Percentiles rank a stretch among this genome's conserved stretches.
These are phyloP conservation scores for Tetramorium bicarinatum DNA, from an alignment of 2,888 invertebrate species.

Conservation along the genomic window DNA sequence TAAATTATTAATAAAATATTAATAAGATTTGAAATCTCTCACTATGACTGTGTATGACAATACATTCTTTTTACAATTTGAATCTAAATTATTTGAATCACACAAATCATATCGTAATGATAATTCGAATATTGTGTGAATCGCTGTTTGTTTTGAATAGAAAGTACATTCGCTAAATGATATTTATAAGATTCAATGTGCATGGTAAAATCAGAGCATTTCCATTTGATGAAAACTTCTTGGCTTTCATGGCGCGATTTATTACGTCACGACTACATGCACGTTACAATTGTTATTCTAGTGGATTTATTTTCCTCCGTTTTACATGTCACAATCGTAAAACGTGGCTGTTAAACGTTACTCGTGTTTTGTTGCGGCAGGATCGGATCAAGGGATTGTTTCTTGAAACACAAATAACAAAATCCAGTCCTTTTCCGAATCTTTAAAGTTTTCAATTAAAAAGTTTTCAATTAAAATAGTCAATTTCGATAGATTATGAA, in stretches of 20 bases:
- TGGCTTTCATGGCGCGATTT: constrained; percentile 52
- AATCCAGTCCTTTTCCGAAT: not conserved
- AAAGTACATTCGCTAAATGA: constrained; percentile 18
- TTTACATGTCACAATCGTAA: constrained; percentile 54
- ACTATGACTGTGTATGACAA: not conserved
- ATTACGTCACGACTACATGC: constrained; percentile 50
- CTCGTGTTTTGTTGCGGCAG: constrained; percentile 32
- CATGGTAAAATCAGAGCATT: constrained; percentile 46
- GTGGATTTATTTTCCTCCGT: constrained; percentile 51
- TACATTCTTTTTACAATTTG: not conserved
- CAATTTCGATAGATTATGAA: not conserved
- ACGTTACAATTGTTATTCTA: constrained; percentile 53
- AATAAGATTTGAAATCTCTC: not conserved
- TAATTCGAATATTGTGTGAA: constrained; percentile 5
- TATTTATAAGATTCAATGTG: constrained; percentile 45
- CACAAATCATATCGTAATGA: not conserved
- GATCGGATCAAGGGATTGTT: constrained; percentile 26
- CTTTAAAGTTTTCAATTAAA: too few relatives aligned
- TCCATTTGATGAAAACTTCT: constrained; percentile 56
- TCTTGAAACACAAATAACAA: not conserved
- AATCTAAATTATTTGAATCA: not conserved
- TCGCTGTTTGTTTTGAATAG: not conserved
- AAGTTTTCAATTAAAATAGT: not conserved
- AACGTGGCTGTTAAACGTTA: constrained; percentile 48
- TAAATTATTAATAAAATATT: not conserved